Evolutionary conservation across 2,113 vertebrate genomes (phyloP), one percentile per base, ranked within the genome.

Genomic region (Bubo bubo): DNA sequence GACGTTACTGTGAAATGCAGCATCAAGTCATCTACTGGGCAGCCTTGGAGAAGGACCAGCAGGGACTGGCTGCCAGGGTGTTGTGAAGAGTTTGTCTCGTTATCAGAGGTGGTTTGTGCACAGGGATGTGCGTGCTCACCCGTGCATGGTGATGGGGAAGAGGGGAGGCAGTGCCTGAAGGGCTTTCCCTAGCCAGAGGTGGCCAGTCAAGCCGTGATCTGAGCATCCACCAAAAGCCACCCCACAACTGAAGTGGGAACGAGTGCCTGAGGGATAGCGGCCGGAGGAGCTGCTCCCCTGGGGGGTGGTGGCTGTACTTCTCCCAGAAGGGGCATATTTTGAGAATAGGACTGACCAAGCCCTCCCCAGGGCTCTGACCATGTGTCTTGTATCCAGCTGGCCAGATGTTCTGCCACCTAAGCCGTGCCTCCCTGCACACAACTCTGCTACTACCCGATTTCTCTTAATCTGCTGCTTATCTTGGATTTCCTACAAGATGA

Each of bases 261-360:
- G 5, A 22, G n/a, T 7, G 16, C 0, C 1, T 10, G 53, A 50
- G 50, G 62, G 35, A 5, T 3, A 7, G 9, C 0, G 1, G 17
- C 34, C 20, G 1, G 34, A 6, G 5, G 47, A 71, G 56, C 56
- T 28, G 70, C 47, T 62, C 21, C 59, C 53, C 9, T 28, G 47
- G 20, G 2, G 43, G 43, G 20, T 11, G 26, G 1, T 55, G 49
- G 49, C 67, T 37, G 50, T 10, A 6, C 21, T 55, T 35, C 12
- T 3, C 39, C 45, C n/a, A 39, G 34, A 20, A 20, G 34, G 1
- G 6, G 4, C 10, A 3, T 20, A 2, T 28, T 71, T 32, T 53
- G 59, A 72, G 63, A 19, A 24, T 0, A 5, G 68, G 37, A 23
- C 17, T 34, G 32, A 11, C 23, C 21, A 4, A 72, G n/a, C 37